phyloP scores from a whole-genome alignment of 2,888 invertebrate species.

The Hirtodrosophila confusa region DNA sequence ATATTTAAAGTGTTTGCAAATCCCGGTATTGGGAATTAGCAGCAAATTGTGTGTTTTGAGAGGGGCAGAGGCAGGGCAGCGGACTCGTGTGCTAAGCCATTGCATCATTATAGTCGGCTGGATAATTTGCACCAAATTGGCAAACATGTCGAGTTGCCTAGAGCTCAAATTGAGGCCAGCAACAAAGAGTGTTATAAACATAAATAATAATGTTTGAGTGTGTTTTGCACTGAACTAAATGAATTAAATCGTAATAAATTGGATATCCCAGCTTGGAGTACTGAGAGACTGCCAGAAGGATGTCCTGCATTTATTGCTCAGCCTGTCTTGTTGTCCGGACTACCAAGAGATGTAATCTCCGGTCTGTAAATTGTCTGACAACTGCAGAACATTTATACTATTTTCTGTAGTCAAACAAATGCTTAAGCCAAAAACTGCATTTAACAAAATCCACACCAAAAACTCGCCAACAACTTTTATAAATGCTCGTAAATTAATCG shows the following conservation, averaged over 20 bases:
- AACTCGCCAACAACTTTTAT: too few relatives aligned
- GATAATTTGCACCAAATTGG: slow-evolving; percentile 15
- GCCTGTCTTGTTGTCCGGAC: too few relatives aligned
- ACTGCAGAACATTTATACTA: too few relatives aligned
- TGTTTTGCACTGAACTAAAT: neutral
- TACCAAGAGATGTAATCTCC: too few relatives aligned
- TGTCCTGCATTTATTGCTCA: too few relatives aligned
- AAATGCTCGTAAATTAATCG: slow-evolving; percentile 7
- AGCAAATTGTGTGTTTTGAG: slow-evolving; percentile 15
- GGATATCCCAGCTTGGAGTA: too few relatives aligned
- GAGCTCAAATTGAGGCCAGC: slow-evolving; percentile 1
- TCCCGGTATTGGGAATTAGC: slow-evolving; percentile 36
- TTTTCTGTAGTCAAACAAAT: too few relatives aligned
- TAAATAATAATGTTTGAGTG: neutral
- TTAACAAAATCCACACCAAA: too few relatives aligned
- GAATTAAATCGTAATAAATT: too few relatives aligned
- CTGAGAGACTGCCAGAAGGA: too few relatives aligned
- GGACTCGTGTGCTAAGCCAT: neutral
- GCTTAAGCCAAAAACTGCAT: neutral
- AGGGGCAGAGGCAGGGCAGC: neutral
- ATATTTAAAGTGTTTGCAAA: slow-evolving; percentile 49
- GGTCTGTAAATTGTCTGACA: too few relatives aligned
- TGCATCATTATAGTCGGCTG: slow-evolving; percentile 6
- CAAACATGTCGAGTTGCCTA: slow-evolving; percentile 11
- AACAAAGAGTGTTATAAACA: slow-evolving; percentile 12